Conservation (phyloP, 2,888 invertebrate genomes). For the Eutolmus rufibarbis region DNA sequence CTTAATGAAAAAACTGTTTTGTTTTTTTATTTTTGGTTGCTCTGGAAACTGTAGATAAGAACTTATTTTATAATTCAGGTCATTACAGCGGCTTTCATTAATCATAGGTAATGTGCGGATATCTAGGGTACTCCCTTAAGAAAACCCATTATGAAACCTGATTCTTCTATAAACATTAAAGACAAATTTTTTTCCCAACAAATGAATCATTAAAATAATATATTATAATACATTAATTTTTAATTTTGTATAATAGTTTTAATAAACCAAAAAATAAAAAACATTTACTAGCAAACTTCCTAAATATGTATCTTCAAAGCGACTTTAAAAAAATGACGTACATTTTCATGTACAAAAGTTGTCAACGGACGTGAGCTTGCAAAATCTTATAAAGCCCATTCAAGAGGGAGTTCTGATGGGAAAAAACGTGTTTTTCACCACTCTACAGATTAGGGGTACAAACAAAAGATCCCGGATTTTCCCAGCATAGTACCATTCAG, state of each 20-base stretch:
- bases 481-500: not conserved
- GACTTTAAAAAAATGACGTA: not conserved
- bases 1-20: no score
- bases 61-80: no score
- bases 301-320: not conserved
- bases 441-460: not conserved
- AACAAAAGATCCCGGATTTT: not conserved
- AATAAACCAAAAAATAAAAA: not conserved
- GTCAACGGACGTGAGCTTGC: not conserved
- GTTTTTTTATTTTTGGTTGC: no score
- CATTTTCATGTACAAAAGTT: not conserved
- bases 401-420: not conserved
- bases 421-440: not conserved
- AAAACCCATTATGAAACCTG: no score
- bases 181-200: no score
- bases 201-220: no score
- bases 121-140: no score
- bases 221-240: not conserved
- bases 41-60: no score
- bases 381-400: not conserved
- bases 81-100: no score
- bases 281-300: not conserved
- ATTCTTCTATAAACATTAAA: no score
- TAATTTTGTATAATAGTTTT: not conserved
- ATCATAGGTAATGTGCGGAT: no score